Evolutionary conservation across 2,888 invertebrate genomes (phyloP).

Genomic region (Chrysomela aeneicollis): DNA sequence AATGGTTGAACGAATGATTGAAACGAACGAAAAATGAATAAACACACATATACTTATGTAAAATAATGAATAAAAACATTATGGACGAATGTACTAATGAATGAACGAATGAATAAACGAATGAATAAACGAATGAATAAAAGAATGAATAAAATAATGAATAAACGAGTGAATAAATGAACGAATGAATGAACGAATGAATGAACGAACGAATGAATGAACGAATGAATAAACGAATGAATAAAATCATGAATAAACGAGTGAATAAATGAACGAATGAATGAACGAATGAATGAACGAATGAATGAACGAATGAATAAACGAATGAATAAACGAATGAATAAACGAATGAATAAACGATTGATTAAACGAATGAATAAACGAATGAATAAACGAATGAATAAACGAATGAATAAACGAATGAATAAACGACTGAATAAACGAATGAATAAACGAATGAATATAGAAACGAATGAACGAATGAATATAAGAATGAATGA

Average conservation of each 20-base stretch:
- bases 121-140: background rate
- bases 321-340: slow-evolving; percentile 2
- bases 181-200: too few relatives aligned
- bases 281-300: background rate
- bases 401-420: slow-evolving; percentile 2
- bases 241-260: background rate
- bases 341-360: slow-evolving; percentile 1
- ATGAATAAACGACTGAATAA: background rate
- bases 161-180: too few relatives aligned
- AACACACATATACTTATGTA: too few relatives aligned
- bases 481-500: background rate
- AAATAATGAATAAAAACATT: too few relatives aligned
- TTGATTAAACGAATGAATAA: background rate
- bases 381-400: slow-evolving; percentile 1
- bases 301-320: background rate
- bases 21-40: background rate
- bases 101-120: background rate
- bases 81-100: background rate
- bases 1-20: background rate
- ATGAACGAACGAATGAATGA: too few relatives aligned
- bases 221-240: slow-evolving; percentile 1
- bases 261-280: background rate
- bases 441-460: slow-evolving; percentile 4
- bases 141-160: background rate
- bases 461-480: background rate